Percentiles rank a stretch among this genome's conserved stretches.
phyloP scores from a whole-genome alignment of 2,113 vertebrate species.

The Eulemur rufifrons region DNA sequence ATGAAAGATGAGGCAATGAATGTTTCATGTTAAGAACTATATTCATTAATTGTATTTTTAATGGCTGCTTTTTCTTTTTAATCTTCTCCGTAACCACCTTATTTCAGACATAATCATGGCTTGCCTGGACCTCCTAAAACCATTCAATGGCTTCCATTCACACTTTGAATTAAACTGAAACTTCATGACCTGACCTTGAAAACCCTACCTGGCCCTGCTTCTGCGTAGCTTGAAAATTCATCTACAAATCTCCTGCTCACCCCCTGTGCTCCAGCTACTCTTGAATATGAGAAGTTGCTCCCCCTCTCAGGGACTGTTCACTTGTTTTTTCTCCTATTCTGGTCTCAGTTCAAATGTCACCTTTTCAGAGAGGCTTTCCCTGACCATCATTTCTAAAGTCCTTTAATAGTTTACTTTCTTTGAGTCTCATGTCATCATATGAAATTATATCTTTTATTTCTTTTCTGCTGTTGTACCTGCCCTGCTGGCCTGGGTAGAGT shows the following conservation, averaged over 20 bases:
- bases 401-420: background rate
- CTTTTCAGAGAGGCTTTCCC: background rate
- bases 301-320: background rate
- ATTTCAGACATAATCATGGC: background rate
- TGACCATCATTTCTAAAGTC: background rate
- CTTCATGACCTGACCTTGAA: background rate
- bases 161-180: background rate
- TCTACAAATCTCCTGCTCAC: background rate
- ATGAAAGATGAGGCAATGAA: conserved; percentile 49
- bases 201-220: background rate
- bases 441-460: background rate
- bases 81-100: background rate
- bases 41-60: conserved; percentile 24
- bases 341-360: background rate
- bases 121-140: background rate
- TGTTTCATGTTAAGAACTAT: conserved; percentile 27
- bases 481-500: background rate
- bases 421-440: background rate
- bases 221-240: background rate
- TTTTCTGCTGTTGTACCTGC: background rate
- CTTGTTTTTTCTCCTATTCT: background rate
- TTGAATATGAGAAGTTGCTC: background rate
- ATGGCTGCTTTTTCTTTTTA: background rate
- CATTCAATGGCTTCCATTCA: background rate
- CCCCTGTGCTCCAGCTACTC: background rate